Evolutionary conservation across 2,888 invertebrate genomes (phyloP).

Genomic region (Drosophila macrothrix): DNA sequence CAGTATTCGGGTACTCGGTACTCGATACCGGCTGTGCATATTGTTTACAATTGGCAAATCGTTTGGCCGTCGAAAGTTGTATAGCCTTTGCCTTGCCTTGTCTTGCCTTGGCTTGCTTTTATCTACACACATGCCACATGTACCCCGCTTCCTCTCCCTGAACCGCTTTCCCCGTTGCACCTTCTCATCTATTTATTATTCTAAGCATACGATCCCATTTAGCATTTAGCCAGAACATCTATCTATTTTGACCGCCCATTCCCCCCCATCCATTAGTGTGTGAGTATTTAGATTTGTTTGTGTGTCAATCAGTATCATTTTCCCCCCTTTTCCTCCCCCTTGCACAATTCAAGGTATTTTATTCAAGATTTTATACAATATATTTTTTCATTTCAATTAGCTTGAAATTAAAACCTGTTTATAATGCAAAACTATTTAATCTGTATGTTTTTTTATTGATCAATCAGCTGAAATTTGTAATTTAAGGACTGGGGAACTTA

Average conservation of each 20-base stretch:
- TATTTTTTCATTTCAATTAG: constrained; percentile 9
- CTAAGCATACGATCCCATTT: constrained; percentile 71
- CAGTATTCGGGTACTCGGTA: constrained; percentile 19
- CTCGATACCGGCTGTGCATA: constrained; percentile 34
- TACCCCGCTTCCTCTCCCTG: constrained; percentile 4
- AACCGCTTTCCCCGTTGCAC: neutral
- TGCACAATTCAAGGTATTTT: constrained; percentile 65
- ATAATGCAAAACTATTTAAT: constrained; percentile 2
- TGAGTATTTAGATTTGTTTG: constrained; percentile 25
- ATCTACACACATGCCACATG: constrained; percentile 8
- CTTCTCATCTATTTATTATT: constrained; percentile 69
- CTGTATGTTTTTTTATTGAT: neutral
- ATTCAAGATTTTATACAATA: constrained; percentile 42
- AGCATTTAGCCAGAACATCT: constrained; percentile 55
- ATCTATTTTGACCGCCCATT: constrained; percentile 9
- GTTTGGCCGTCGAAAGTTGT: constrained; percentile 42
- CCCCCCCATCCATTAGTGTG: constrained; percentile 3
- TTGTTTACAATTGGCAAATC: constrained; percentile 56
- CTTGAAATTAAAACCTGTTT: neutral
- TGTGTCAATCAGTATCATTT: constrained; percentile 6
- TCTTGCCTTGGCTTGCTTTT: constrained; percentile 31
- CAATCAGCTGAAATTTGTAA: neutral
- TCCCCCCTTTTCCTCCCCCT: constrained; percentile 32
- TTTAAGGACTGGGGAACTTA: neutral
- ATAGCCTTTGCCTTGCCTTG: constrained; percentile 26